Evolutionary conservation across 2,888 invertebrate genomes (phyloP), one percentile per base, ranked within the genome.

Genomic region (Euproctis similis): DNA sequence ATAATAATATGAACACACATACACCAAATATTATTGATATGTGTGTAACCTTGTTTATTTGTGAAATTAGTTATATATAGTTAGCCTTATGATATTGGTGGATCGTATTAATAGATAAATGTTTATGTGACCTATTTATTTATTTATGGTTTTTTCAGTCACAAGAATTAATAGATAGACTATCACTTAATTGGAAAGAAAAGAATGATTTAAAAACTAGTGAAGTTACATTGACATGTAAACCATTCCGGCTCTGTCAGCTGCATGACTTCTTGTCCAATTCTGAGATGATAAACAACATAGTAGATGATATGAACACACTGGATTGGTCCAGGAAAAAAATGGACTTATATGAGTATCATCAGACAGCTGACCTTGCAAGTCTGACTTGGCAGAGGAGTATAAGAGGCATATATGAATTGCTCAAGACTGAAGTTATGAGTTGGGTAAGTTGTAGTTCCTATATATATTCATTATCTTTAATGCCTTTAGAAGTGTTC

Each of bases 291-390:
- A 87, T 90, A 29, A 84, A 88, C 27, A 84, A 88, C 28, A 76
- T 92, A 11, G 82, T 89, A 8, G 81, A 88, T 20, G 90, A 91
- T 55, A 91, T 92, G 78, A 87, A 88, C 44, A 85, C 89, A 1
- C 55, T 92, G 10, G 87, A 90, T 36, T 92, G 94, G 87, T 87
- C 88, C 2, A 85, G 89, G 30, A 92, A 94, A 55, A 91, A 89
- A 62, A 93, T 95, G 89, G 96, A 96, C 60, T 75, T 96, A 11
- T 96, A 94, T 58, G 93, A 95, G 70, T 95, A 95, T 63, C 90
- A 92, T 53, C 95, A 96, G 74, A 92, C 92, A 1, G 85, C 86
- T 2, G 93, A 94, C 62, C 75, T 94, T 16, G 85, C 88, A 1
- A 87, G 78, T 31, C 59, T 86, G 1, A 77, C 86, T 1, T 82